Evolutionary conservation across 2,797 vertebrate species (phyloP), one percentile per base, ranked within the genome.

Genomic region (Hapalemur alaotrensis): DNA sequence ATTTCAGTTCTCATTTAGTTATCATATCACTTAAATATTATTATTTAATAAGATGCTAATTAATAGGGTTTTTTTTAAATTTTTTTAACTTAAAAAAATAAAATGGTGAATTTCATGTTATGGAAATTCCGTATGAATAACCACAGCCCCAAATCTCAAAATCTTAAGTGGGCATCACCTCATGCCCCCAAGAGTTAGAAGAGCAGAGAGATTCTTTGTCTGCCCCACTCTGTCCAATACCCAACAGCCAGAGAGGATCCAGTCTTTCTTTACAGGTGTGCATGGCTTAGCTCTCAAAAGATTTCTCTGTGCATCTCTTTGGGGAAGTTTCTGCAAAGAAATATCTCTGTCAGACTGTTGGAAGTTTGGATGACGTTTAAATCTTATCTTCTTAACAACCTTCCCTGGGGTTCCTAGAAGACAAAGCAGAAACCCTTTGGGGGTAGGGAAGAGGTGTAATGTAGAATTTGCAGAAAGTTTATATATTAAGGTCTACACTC

Each of bases 181-280:
- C 25, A 32, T 48, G 7, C 12, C 0, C 83, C 25, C 11, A 8
- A 57, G 15, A 48, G 15, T 18, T 1, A 18, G 32, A 63, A 25
- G 5, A 59, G 13, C 2, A 15, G 18, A 79, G 25, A 41, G 25
- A 18, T 48, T 50, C 6, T 3, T 25, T 7, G 7, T 57, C 25
- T 28, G 17, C 35, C 35, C 20, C 17, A 3, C 38, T 1, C 5
- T 78, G 32, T 78, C 32, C 41, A 23, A 4, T 14, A 5, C 32
- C 30, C 50, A 46, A 32, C 6, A 57, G 48, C 17, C 59, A 2
- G 12, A 43, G 8, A 4, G 1, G 0, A 18, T 41, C 17, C 9
- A 22, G 1, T 11, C 41, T 70, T 32, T 28, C 28, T 32, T 6
- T 0, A 30, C 9, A 0, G 1, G 4, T 46, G 11, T 3, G 7